Base-by-base conservation (phyloP, 2,113 vertebrate genomes). In the Phaethornis superciliosus region DNA sequence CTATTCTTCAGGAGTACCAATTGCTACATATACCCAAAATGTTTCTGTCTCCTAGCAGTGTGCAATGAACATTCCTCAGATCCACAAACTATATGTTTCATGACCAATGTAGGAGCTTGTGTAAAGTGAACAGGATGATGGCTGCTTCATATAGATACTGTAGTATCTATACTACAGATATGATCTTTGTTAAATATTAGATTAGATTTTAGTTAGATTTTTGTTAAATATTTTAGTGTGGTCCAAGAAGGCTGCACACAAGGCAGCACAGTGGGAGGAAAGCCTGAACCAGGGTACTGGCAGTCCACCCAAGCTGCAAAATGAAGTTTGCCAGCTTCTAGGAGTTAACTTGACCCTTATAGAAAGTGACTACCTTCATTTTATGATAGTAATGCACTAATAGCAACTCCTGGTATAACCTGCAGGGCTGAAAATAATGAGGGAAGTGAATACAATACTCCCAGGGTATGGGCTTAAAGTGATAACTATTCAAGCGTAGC, bases 361-460 rank as follows among this genome's bases (percentile, higher is more conserved):
- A 88, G 86, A 93, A 96, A 95, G 92, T 94, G 96, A 95, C 94
- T 96, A 35, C 86, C 81, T 95, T 84, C 84, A 95, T 95, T 96
- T 94, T 80, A 65, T 77, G 88, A 77, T 90, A 67, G 72, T 86
- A 96, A 95, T 95, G 92, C 91, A 89, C 94, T 96, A 93, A 96
- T 95, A 92, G 91, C 91, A 89, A 95, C 40, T 88, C 93, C 88
- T 88, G 88, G 89, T 95, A 85, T 93, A 96, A 97, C 96, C 95
- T 97, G 95, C 89, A 95, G 96, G 96, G 96, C 94, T 97, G 82
- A 92, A 97, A 96, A 96, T 97, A 97, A 97, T 96, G 96, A 97
- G 96, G 89, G 82, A 95, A 69, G 55, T 5, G 46, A 90, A 96
- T 95, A 86, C 92, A 95, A 94, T 95, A 92, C 91, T 97, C 94